Evolutionary conservation across 2,113 vertebrate genomes (phyloP), one percentile per base, ranked within the genome.

Genomic region (Triplophysa siluroides): DNA sequence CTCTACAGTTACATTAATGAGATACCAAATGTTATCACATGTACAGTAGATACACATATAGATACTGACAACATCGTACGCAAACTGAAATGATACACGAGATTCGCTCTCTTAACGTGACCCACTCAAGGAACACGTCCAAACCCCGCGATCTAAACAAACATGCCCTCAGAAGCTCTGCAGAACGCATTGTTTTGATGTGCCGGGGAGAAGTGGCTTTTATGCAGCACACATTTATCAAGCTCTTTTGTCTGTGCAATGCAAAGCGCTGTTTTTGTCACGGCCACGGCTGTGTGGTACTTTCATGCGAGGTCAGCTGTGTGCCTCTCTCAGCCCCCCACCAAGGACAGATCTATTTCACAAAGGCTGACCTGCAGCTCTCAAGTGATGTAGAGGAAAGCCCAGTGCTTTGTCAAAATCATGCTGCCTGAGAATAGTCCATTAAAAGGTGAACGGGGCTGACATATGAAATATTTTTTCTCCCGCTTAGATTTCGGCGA

Each of bases 391-490:
- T 84, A 76, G 84, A 87, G 83, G 86, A 83, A 81, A 85, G 83
- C 83, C 85, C 81, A 41, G 79, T 85, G 87, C 88, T 90, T 92
- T 91, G 88, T 91, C 90, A 90, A 89, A 90, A 88, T 89, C 89
- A 88, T 88, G 89, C 86, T 82, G 88, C 86, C 87, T 88, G 89
- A 88, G 90, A 91, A 88, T 89, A 90, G 88, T 88, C 89, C 89
- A 89, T 93, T 93, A 91, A 91, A 91, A 92, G 90, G 91, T 92
- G 90, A 91, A 83, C 83, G 21, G 76, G 90, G 85, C 83, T 88
- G 90, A 90, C 92, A 88, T 86, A 82, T 91, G 87, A 91, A 91
- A 92, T 91, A 91, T 92, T 88, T 87, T 78, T 86, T 84, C 84
- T 89, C 85, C 78, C 81, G 89, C 83, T 89, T 69, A 89, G 88